Percentiles rank a stretch among this genome's conserved stretches.
Conservation (phyloP, 2,888 invertebrate species). For the Monochamus alternatus region DNA sequence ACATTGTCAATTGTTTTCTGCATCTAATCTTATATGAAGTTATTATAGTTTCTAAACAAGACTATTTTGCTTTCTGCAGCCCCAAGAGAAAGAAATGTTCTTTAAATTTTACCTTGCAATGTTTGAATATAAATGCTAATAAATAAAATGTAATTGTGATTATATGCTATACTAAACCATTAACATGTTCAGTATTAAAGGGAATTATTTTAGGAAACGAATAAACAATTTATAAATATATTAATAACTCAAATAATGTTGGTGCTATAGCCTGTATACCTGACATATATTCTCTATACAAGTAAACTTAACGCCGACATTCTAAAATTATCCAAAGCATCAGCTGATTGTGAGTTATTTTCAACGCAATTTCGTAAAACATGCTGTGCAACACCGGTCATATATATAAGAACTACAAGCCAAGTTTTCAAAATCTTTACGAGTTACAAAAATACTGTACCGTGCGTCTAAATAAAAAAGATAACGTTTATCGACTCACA, state of each 20-base stretch:
- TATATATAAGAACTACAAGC: not conserved
- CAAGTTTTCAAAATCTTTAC: not conserved
- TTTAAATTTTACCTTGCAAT: too few species aligned
- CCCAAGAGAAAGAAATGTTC: too few species aligned
- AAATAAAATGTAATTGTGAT: too few species aligned
- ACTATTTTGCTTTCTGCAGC: too few species aligned
- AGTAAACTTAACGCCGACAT: conserved; percentile 38
- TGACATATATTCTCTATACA: conserved; percentile 9
- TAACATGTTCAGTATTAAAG: too few species aligned
- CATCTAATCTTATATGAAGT: too few species aligned
- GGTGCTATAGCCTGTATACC: not conserved
- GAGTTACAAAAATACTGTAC: not conserved
- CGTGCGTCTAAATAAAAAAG: not conserved
- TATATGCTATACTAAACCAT: too few species aligned
- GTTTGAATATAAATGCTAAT: too few species aligned
- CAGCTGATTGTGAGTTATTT: conserved; percentile 57
- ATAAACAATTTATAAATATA: not conserved
- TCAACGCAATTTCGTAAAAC: conserved; percentile 45
- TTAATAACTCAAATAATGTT: not conserved
- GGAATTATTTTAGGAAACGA: too few species aligned
- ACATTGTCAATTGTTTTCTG: too few species aligned
- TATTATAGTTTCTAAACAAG: too few species aligned
- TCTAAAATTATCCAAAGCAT: conserved; percentile 52
- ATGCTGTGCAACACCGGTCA: not conserved
- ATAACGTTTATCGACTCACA: conserved; percentile 11